Evolutionary conservation across 2,888 invertebrate species (phyloP), one percentile per base, ranked within the genome.

Genomic region (Osmoderma eremita): DNA sequence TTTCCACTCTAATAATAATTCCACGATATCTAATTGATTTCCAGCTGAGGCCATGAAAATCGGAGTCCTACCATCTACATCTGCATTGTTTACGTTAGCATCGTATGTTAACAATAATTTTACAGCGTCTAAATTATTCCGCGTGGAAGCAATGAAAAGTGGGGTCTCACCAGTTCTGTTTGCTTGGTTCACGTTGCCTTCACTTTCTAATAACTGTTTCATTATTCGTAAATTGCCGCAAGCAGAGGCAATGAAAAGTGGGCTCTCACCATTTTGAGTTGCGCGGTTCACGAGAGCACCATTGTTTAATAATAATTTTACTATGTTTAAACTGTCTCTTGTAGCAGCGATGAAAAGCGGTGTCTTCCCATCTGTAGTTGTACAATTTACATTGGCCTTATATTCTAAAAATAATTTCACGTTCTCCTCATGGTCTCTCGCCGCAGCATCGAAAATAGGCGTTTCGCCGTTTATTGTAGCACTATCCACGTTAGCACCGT

Each of bases 351-450:
- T n/a, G 8, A 15, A 15, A 6, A 51, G 24, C 8, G 50, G 50
- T 2, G 50, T 51, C 3, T 51, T n/a, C 0, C 50, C 50, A n/a
- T n/a, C 6, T 2, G n/a, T 15, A 15, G 24, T 51, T 15, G 13
- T 24, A 22, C 10, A 3, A 51, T 51, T 51, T 30, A 51, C 50
- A 30, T 51, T 10, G 5, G 50, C 50, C 5, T 30, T 30, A 30
- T 30, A 15, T 24, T 15, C n/a, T 15, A 51, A 8, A 15, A 51
- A 13, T 15, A 51, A 24, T 10, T 51, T 24, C 2, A 51, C 24
- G 10, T 15, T 51, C 12, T 51, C 50, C 6, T 30, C 15, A 24
- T 30, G 15, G n/a, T 41, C 54, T 1, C 4, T 6, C 10, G 1
- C 18, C 3, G 15, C 5, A 30, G 30, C 30, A 30, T 6, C 30